Conservation (phyloP, 2,888 invertebrate species). For the Caenorhabditis angaria region DNA sequence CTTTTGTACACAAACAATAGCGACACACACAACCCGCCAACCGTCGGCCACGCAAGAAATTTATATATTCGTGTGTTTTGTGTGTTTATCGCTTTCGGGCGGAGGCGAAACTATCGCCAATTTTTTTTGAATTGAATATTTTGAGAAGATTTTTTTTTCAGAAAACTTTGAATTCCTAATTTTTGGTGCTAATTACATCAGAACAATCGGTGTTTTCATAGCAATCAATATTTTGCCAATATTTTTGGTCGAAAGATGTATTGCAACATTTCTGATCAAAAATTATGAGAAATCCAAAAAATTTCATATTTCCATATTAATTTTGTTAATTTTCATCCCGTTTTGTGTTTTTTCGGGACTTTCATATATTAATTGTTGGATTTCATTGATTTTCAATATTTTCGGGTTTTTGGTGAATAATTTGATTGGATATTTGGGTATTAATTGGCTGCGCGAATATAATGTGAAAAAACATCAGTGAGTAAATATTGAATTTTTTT, state of each 20-base stretch:
- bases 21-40: no score
- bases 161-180: slow-evolving; percentile 15
- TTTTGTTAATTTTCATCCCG: slow-evolving; percentile 31
- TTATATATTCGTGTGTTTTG: no score
- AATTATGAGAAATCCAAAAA: slow-evolving; percentile 35
- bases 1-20: no score
- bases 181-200: slow-evolving; percentile 21
- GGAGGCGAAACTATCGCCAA: no score
- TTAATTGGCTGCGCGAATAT: slow-evolving; percentile 15
- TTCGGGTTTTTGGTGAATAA: slow-evolving; percentile 29
- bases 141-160: slow-evolving; percentile 2
- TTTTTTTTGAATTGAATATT: no score
- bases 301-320: slow-evolving; percentile 27
- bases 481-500: slow-evolving; percentile 1
- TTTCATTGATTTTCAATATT: slow-evolving; percentile 24
- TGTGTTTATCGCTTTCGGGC: no score
- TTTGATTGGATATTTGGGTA: slow-evolving; percentile 31
- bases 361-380: slow-evolving; percentile 28
- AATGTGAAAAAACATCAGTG: slow-evolving; percentile 26
- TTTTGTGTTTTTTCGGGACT: slow-evolving; percentile 26
- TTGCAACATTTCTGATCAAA: slow-evolving; percentile 29
- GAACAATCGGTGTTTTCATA: slow-evolving; percentile 35
- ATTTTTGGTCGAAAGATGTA: slow-evolving; percentile 23
- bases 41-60: no score
- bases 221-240: slow-evolving; percentile 37